A percentile compares a stretch with the other conserved stretches of the same genome.
These are phyloP conservation scores for Drosophila algonquin DNA, from an alignment of 2,888 invertebrate species.

Conservation along the genomic window DNA sequence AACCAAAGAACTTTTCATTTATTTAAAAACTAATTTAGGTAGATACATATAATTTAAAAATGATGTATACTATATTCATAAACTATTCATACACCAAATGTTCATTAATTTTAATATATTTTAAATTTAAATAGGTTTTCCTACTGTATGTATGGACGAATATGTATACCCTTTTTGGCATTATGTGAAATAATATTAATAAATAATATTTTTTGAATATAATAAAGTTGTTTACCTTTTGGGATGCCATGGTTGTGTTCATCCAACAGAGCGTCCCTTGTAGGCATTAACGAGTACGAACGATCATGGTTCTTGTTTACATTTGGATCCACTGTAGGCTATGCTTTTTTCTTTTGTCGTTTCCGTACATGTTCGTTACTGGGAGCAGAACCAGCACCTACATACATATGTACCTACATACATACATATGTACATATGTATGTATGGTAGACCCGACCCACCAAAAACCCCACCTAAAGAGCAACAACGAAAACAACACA, in stretches of 20 bases:
- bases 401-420: conserved; percentile 35
- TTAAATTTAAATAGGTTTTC: not conserved
- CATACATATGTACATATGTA: conserved; percentile 7
- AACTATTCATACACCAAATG: too few relatives aligned
- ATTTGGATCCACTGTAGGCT: conserved; percentile 16
- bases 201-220: not conserved
- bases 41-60: too few relatives aligned
- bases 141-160: too few relatives aligned
- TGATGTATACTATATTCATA: too few relatives aligned
- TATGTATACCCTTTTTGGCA: not conserved
- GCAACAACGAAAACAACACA: conserved; percentile 29
- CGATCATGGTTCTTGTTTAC: conserved; percentile 18
- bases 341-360: conserved; percentile 38
- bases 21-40: too few relatives aligned
- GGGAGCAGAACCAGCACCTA: conserved; percentile 33
- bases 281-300: not conserved
- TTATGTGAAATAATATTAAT: not conserved
- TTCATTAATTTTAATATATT: not conserved
- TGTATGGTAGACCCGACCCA: not conserved
- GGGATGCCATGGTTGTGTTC: not conserved
- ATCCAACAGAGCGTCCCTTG: not conserved
- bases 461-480: not conserved
- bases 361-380: conserved; percentile 10
- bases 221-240: not conserved
- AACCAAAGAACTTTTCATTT: too few relatives aligned